These are phyloP conservation scores for Peromyscus attwateri DNA, from an alignment of 2,797 vertebrate species.

Conservation along the genomic window DNA sequence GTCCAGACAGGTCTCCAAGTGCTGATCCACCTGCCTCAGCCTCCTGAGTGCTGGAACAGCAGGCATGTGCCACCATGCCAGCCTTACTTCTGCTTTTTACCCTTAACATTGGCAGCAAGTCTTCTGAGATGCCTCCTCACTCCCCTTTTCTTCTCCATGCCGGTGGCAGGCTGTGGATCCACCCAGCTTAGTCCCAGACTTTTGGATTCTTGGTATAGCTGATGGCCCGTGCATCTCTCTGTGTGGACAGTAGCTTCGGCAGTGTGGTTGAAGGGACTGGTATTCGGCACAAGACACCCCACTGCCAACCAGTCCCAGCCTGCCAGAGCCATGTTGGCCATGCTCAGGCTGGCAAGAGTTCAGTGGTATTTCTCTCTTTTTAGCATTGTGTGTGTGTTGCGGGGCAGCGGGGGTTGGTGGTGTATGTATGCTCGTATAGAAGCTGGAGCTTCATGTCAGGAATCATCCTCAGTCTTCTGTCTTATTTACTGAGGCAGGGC, in stretches of 20 bases:
- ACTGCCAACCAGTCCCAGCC: background rate
- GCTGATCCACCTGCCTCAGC: no score
- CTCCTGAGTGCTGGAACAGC: background rate
- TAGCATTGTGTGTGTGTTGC: background rate
- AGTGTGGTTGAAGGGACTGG: background rate
- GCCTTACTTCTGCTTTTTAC: background rate
- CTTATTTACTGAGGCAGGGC: background rate
- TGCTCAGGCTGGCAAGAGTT: background rate
- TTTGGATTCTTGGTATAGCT: conserved; percentile 9
- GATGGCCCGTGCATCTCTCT: background rate
- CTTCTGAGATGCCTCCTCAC: background rate
- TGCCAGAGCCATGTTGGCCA: background rate
- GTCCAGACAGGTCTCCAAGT: background rate
- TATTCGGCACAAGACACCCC: background rate
- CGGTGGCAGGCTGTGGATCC: background rate
- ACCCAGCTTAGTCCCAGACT: background rate
- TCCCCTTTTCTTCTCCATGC: background rate
- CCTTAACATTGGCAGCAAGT: background rate
- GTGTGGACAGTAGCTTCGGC: background rate
- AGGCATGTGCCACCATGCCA: background rate
- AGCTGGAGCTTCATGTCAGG: background rate
- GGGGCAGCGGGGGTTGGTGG: no score
- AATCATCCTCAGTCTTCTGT: background rate
- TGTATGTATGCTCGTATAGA: no score
- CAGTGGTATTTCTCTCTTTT: conserved; percentile 5